Evolutionary conservation across 2,797 vertebrate genomes (phyloP).

Genomic region (Tapera naevia): DNA sequence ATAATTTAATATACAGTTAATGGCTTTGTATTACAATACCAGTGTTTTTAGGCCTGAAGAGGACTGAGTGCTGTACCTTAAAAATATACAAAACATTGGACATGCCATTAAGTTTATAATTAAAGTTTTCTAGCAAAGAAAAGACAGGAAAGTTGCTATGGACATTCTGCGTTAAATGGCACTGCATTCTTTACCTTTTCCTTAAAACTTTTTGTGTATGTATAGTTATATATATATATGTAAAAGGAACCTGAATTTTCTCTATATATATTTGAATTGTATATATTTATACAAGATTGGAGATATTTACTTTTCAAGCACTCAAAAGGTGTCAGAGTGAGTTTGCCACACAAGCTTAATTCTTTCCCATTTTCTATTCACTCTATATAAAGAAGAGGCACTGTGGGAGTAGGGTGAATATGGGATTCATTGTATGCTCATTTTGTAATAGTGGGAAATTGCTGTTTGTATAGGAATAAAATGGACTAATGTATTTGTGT

Average conservation of each 20-base stretch:
- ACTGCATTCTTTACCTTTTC: not conserved
- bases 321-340: not conserved
- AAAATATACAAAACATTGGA: not conserved
- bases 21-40: constrained; percentile 21
- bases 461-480: constrained; percentile 42
- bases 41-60: constrained; percentile 33
- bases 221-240: not conserved
- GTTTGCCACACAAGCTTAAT: not conserved
- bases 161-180: constrained; percentile 18
- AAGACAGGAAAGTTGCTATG: not conserved
- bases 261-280: not conserved
- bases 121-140: constrained; percentile 13
- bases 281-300: not conserved
- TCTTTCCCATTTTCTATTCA: not conserved
- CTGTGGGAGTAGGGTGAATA: not conserved
- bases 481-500: constrained; percentile 11
- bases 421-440: not conserved
- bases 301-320: not conserved
- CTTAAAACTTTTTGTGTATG: not conserved
- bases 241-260: not conserved
- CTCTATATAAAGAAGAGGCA: not conserved
- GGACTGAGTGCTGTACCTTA: not conserved
- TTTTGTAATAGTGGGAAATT: constrained; percentile 27
- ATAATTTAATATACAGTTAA: constrained; percentile 43
- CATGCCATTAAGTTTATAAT: constrained; percentile 29